phyloP scores from a whole-genome alignment of 2,888 invertebrate genomes.

The Leucania comma region DNA sequence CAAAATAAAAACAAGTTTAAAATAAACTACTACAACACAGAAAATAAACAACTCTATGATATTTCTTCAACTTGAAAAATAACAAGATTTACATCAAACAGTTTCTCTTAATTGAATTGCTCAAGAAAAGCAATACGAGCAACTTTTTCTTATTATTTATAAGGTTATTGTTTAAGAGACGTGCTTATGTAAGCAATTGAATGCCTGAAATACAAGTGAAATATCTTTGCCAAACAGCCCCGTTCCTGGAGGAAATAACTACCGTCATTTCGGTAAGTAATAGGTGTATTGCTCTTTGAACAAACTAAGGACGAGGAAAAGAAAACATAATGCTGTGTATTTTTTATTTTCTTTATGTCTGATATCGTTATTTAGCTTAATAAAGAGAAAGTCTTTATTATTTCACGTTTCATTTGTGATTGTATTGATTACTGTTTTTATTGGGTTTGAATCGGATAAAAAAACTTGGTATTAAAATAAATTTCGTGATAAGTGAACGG shows the following conservation, averaged over 20 bases:
- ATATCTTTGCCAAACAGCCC: conserved; percentile 41
- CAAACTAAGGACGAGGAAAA: conserved; percentile 18
- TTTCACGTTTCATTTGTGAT: conserved; percentile 30
- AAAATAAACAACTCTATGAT: not conserved
- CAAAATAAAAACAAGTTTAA: not conserved
- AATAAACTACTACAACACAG: not conserved
- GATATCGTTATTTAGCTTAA: conserved; percentile 43
- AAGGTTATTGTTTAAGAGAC: conserved; percentile 40
- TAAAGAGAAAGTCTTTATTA: conserved; percentile 33
- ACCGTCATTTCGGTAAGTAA: conserved; percentile 44
- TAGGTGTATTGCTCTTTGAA: conserved; percentile 41
- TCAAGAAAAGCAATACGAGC: conserved; percentile 6
- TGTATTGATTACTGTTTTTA: conserved; percentile 30
- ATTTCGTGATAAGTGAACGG: not conserved
- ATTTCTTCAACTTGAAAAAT: not conserved
- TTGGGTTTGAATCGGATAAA: conserved; percentile 13
- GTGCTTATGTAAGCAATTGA: conserved; percentile 42
- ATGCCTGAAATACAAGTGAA: conserved; percentile 38
- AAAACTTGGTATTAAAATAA: not conserved
- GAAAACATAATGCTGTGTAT: conserved; percentile 31
- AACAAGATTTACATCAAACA: conserved; percentile 1
- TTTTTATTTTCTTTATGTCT: conserved; percentile 38
- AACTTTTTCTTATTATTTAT: conserved; percentile 22
- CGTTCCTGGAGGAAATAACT: conserved; percentile 36
- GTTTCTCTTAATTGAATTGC: conserved; percentile 12